These are phyloP conservation scores for Coenobita brevimanus DNA, from an alignment of 1,140 invertebrate species.

Conservation along the genomic window DNA sequence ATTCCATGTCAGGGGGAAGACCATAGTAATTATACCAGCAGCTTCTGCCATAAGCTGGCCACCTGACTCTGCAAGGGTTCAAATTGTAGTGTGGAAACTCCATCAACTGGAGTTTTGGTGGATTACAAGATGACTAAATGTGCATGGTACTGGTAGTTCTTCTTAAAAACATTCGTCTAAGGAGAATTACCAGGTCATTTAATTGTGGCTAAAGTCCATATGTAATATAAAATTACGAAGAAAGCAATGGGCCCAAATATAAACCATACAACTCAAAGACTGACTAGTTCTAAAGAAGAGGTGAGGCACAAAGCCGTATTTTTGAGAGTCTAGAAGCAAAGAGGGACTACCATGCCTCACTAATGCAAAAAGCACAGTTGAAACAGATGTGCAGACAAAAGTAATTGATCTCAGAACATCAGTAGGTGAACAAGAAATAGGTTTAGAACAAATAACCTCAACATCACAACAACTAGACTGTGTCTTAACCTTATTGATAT, in stretches of 20 bases:
- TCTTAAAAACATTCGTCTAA: not conserved
- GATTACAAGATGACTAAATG: slow-evolving; percentile 9
- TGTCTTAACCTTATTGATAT: slow-evolving; percentile 65
- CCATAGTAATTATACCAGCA: slow-evolving; percentile 64
- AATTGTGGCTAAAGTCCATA: slow-evolving; percentile 8
- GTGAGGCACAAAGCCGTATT: slow-evolving; percentile 51
- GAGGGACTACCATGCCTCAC: slow-evolving; percentile 53
- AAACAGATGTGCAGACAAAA: slow-evolving; percentile 53
- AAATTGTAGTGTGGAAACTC: slow-evolving; percentile 32
- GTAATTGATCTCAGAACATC: slow-evolving; percentile 48
- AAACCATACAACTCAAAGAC: slow-evolving; percentile 30
- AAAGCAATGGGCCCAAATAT: slow-evolving; percentile 29
- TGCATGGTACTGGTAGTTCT: slow-evolving; percentile 32
- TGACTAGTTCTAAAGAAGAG: slow-evolving; percentile 52
- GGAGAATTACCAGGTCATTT: slow-evolving; percentile 43
- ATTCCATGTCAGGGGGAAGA: slow-evolving; percentile 65
- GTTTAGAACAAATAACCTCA: slow-evolving; percentile 59
- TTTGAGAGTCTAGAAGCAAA: slow-evolving; percentile 60
- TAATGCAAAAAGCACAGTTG: slow-evolving; percentile 54
- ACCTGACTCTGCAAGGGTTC: slow-evolving; percentile 56
- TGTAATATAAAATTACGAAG: slow-evolving; percentile 3
- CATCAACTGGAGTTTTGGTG: slow-evolving; percentile 20
- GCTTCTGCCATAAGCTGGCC: slow-evolving; percentile 56
- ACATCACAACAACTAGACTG: slow-evolving; percentile 66
- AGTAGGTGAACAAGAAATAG: slow-evolving; percentile 50